Evolutionary conservation across 2,797 vertebrate species (phyloP).

Genomic region (Anguilla marmorata): DNA sequence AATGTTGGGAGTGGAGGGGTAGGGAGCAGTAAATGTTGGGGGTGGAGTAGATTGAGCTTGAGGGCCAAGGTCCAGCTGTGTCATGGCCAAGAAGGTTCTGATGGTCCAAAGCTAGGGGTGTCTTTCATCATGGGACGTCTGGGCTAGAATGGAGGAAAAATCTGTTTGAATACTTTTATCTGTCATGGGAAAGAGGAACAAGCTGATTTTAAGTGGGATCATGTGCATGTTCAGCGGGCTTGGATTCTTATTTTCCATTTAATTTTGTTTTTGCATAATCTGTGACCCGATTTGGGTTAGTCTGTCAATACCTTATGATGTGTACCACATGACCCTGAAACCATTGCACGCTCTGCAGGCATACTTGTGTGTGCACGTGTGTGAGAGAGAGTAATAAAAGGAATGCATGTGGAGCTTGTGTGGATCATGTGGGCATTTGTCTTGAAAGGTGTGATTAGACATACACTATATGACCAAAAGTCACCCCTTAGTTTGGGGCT

Average conservation of each 20-base stretch:
- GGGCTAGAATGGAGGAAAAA: background rate
- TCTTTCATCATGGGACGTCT: background rate
- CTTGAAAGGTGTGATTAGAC: background rate
- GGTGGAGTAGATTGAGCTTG: background rate
- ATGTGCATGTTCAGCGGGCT: background rate
- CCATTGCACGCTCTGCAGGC: background rate
- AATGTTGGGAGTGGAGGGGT: background rate
- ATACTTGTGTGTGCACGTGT: background rate
- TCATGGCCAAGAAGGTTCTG: background rate
- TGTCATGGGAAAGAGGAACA: background rate
- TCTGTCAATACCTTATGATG: background rate
- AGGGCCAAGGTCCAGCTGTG: background rate
- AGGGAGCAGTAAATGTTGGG: background rate
- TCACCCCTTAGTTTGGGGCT: too few relatives aligned
- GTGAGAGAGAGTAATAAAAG: background rate
- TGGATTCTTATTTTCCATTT: background rate
- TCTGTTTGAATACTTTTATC: slow-evolving; percentile 8
- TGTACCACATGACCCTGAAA: background rate
- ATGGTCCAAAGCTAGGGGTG: background rate
- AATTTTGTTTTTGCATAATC: background rate
- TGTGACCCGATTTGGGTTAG: background rate
- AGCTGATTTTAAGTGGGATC: background rate
- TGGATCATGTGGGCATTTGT: background rate
- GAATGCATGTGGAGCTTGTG: background rate
- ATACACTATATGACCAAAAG: too few relatives aligned